These are phyloP conservation scores for Xylocampa areola DNA, from an alignment of 2,888 invertebrate genomes.

Conservation along the genomic window DNA sequence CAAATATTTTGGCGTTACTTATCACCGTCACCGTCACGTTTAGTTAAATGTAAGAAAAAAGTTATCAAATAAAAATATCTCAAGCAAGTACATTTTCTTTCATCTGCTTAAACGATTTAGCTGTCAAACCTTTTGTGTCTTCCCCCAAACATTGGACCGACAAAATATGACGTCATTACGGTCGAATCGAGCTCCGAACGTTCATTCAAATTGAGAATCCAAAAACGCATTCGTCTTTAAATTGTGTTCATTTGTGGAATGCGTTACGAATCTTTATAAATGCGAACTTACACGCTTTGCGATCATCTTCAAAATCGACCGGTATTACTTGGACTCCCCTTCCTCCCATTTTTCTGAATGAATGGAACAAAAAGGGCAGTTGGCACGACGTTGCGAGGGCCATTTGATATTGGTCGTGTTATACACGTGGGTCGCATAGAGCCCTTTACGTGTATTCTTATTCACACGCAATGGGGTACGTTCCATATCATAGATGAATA, in stretches of 20 bases:
- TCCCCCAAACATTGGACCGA: constrained; percentile 48
- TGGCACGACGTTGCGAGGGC: constrained; percentile 61
- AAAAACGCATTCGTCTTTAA: constrained; percentile 84
- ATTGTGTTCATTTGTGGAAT: constrained; percentile 88
- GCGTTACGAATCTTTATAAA: constrained; percentile 87
- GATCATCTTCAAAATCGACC: constrained; percentile 68
- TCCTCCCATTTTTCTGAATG: constrained; percentile 46
- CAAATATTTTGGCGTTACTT: not conserved
- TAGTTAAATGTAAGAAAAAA: constrained; percentile 1
- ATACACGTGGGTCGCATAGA: constrained; percentile 69
- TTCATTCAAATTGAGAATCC: constrained; percentile 81
- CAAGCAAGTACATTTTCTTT: constrained; percentile 3
- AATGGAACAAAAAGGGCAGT: constrained; percentile 45
- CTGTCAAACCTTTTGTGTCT: constrained; percentile 32
- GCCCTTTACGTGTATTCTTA: constrained; percentile 79
- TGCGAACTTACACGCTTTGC: constrained; percentile 73
- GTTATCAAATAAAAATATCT: constrained; percentile 8
- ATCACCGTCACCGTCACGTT: not conserved
- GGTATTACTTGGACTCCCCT: constrained; percentile 62
- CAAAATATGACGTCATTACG: constrained; percentile 79
- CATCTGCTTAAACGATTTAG: constrained; percentile 31
- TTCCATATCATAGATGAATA: constrained; percentile 61
- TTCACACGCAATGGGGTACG: constrained; percentile 77
- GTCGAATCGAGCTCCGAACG: constrained; percentile 74
- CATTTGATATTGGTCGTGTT: constrained; percentile 71